These are phyloP conservation scores for Allobates femoralis DNA, from an alignment of 2,797 vertebrate genomes.

Conservation along the genomic window DNA sequence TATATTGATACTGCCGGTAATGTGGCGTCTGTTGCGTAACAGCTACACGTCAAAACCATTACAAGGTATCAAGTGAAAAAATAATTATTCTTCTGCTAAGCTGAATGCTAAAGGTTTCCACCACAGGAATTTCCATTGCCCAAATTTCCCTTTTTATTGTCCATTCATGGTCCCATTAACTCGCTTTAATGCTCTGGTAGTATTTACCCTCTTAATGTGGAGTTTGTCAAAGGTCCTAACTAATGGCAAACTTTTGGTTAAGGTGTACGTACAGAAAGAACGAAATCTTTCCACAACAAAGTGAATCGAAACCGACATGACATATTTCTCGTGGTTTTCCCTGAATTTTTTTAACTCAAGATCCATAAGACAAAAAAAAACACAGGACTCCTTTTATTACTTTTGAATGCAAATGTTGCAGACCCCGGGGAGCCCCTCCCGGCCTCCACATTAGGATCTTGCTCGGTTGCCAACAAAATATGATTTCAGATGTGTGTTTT, in stretches of 20 bases:
- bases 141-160: constrained; percentile 23
- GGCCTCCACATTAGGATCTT: constrained; percentile 51
- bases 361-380: constrained; percentile 2
- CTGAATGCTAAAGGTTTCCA: background rate
- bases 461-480: constrained; percentile 55
- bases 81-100: constrained; percentile 11
- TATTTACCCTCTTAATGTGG: constrained; percentile 15
- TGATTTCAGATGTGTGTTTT: constrained; percentile 61
- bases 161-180: constrained; percentile 36
- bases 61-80: background rate
- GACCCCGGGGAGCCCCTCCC: constrained; percentile 45
- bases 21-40: background rate
- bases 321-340: constrained; percentile 40
- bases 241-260: constrained; percentile 37
- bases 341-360: constrained; percentile 39
- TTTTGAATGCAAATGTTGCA: constrained; percentile 54
- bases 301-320: constrained; percentile 1
- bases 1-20: constrained; percentile 12
- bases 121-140: constrained; percentile 12
- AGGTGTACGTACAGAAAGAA: constrained; percentile 27
- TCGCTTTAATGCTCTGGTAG: constrained; percentile 17
- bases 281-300: constrained; percentile 41
- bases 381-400: constrained; percentile 46
- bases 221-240: constrained; percentile 17
- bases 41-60: constrained; percentile 24